These are phyloP conservation scores for Diaprepes abbreviatus DNA, from an alignment of 2,888 invertebrate species.

Conservation along the genomic window DNA sequence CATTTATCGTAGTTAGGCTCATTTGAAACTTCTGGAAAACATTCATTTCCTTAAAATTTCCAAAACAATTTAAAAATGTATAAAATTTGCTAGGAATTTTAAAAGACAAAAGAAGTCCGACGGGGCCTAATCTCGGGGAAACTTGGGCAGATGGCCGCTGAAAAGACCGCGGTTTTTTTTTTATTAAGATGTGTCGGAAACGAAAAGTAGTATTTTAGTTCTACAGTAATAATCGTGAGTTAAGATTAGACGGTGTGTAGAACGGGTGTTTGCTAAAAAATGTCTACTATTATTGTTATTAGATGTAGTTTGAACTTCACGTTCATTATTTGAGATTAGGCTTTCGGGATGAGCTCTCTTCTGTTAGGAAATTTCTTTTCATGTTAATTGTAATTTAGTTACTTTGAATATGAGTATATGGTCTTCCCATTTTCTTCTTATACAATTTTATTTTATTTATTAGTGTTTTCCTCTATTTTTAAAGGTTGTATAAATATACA, in stretches of 20 bases:
- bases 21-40: neutral
- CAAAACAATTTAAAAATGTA: neutral
- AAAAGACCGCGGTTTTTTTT: no score
- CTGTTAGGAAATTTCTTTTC: neutral
- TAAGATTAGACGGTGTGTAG: no score
- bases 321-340: neutral
- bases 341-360: slow-evolving; percentile 1
- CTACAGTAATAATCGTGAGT: no score
- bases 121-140: neutral
- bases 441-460: slow-evolving; percentile 8
- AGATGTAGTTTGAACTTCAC: no score
- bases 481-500: slow-evolving; percentile 12
- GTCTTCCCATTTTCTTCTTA: slow-evolving; percentile 8
- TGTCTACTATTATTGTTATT: no score
- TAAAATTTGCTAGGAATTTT: neutral
- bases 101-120: neutral
- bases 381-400: neutral
- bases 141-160: no score
- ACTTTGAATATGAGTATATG: neutral
- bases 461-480: neutral
- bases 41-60: neutral
- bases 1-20: neutral
- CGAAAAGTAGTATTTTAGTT: no score
- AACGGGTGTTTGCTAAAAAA: no score
- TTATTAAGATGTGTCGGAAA: no score